Conservation (phyloP, 2,888 invertebrate species). For the Muschampia plurimacula region DNA sequence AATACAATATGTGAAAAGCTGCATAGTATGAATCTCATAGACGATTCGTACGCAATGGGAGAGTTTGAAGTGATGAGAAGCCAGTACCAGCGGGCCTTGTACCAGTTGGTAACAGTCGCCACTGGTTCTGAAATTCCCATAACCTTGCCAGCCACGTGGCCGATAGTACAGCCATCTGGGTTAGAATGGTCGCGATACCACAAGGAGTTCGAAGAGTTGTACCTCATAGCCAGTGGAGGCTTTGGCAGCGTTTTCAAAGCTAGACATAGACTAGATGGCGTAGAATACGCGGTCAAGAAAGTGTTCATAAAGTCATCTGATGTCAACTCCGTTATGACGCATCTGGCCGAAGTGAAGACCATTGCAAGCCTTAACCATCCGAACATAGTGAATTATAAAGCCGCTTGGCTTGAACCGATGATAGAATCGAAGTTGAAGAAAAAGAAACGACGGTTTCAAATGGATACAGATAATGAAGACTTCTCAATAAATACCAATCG, state of each 20-base stretch:
- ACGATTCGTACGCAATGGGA: conserved; percentile 88
- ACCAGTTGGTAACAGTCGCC: conserved; percentile 87
- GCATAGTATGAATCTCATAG: conserved; percentile 89
- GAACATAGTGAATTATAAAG: conserved; percentile 93
- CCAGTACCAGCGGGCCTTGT: conserved; percentile 88
- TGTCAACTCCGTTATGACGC: conserved; percentile 87
- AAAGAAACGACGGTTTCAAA: conserved; percentile 65
- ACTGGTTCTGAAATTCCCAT: conserved; percentile 83
- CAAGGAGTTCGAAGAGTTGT: conserved; percentile 89
- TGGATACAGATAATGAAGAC: conserved; percentile 73
- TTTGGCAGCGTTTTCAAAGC: conserved; percentile 92
- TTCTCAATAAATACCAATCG: conserved; percentile 61
- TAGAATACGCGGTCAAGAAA: conserved; percentile 93
- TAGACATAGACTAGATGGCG: conserved; percentile 90
- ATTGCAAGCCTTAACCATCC: conserved; percentile 91
- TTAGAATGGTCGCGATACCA: conserved; percentile 88
- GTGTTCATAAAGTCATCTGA: conserved; percentile 88
- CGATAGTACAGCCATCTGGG: conserved; percentile 78
- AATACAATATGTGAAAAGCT: conserved; percentile 89
- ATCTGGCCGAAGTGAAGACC: conserved; percentile 92
- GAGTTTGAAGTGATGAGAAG: conserved; percentile 90
- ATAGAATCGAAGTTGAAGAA: conserved; percentile 78
- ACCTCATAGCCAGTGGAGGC: conserved; percentile 90
- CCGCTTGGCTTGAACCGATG: conserved; percentile 92
- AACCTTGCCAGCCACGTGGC: conserved; percentile 80